Evolutionary conservation across 2,797 vertebrate genomes (phyloP).

Genomic region (Crotalus adamanteus): DNA sequence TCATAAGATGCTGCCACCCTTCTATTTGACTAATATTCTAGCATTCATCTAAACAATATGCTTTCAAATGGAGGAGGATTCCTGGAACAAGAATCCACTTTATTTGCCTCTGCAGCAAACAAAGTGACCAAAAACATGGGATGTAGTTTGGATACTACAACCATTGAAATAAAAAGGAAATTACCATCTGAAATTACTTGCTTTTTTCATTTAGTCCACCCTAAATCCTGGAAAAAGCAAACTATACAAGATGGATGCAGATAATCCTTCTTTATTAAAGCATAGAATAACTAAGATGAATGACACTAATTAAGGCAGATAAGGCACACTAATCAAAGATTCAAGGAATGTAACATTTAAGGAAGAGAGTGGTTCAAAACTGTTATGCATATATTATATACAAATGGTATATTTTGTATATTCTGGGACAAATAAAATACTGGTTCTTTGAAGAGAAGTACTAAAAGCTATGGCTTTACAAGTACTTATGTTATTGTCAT

Average conservation of each 20-base stretch:
- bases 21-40: not conserved
- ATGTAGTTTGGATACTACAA: not conserved
- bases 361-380: not conserved
- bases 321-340: not conserved
- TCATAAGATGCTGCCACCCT: not conserved
- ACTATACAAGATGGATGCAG: not conserved
- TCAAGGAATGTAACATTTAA: not conserved
- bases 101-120: not conserved
- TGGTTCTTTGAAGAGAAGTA: not conserved
- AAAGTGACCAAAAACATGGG: not conserved
- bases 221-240: not conserved
- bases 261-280: not conserved
- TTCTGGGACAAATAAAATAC: not conserved
- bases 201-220: not conserved
- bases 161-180: slow-evolving; percentile 10
- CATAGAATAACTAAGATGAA: not conserved
- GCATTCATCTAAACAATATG: not conserved
- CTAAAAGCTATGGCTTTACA: not conserved
- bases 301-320: too few species aligned
- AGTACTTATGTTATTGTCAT: not conserved
- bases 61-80: slow-evolving; percentile 11
- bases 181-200: not conserved
- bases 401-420: not conserved
- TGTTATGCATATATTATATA: not conserved
- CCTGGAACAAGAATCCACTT: not conserved